phyloP scores from a whole-genome alignment of 2,888 invertebrate species.

The Standfussiana lucernea region DNA sequence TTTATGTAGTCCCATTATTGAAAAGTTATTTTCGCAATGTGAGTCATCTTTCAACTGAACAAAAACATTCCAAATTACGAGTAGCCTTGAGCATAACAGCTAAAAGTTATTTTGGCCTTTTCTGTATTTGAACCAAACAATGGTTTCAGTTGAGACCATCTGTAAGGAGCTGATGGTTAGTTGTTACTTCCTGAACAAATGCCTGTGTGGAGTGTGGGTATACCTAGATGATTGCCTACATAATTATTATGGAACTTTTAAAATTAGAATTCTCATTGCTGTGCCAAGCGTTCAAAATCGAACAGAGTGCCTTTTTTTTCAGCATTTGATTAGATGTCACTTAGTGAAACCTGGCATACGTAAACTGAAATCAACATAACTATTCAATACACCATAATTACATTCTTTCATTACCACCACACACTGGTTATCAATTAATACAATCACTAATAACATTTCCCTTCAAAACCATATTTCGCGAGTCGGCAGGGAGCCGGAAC shows the following conservation, averaged over 20 bases:
- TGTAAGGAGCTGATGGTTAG: neutral
- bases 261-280: neutral
- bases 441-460: constrained; percentile 31
- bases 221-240: too few species aligned
- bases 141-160: neutral
- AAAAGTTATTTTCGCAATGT: constrained; percentile 5
- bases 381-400: neutral
- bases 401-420: neutral
- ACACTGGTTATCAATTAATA: constrained; percentile 43
- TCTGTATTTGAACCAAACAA: neutral
- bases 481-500: constrained; percentile 2
- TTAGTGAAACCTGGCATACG: neutral
- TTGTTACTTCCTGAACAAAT: neutral
- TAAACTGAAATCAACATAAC: neutral
- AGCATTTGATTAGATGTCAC: neutral
- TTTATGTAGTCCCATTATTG: constrained; percentile 14
- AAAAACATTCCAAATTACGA: neutral
- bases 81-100: constrained; percentile 5
- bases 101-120: constrained; percentile 4
- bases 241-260: neutral
- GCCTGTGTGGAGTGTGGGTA: neutral
- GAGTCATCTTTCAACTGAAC: constrained; percentile 6
- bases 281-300: neutral
- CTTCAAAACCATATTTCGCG: constrained; percentile 40
- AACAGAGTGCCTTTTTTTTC: neutral